Base-by-base conservation (phyloP, 2,113 vertebrate genomes). In the Salminus brasiliensis region DNA sequence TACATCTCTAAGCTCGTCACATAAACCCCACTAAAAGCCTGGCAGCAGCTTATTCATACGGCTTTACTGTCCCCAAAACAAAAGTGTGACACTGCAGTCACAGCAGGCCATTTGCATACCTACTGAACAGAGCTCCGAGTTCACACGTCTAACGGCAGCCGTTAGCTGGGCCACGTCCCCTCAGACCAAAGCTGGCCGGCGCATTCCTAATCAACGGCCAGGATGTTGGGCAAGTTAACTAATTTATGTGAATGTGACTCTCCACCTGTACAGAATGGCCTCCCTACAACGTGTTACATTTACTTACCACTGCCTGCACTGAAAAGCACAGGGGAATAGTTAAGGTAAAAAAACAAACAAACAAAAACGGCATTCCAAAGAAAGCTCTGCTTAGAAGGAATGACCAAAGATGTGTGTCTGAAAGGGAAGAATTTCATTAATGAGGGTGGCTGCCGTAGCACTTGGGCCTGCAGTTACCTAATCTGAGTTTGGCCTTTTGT, bases 121-220 rank as follows among this genome's bases (percentile, higher is more conserved):
- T 60, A 74, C 82, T 72, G 66, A 74, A 49, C 69, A 49, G 73
- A 59, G 29, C 70, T 72, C 60, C 15, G 65, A 78, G 70, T 86
- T 86, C 79, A 84, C 83, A 83, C 77, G 72, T 86, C 81, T 81
- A 78, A 84, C 25, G 62, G 67, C 53, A 69, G 79, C 83, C 81
- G 55, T 86, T 83, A 80, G 79, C 41, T 52, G 27, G 79, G 67
- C 77, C 65, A 47, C 52, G 68, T 49, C 78, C 70, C 78, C 66
- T 27, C 39, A 81, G 73, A 81, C 83, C 81, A 85, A 69, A 68
- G 83, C 76, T 76, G 34, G 67, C 66, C 45, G 68, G 29, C 27
- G 53, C 76, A 79, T 83, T 80, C 79, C 68, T 57, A 74, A 86
- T 81, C 80, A 78, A 81, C 52, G 34, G 47, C 60, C 77, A 83